Conservation (phyloP, 2,888 invertebrate genomes). For the Temnothorax unifasciatus region DNA sequence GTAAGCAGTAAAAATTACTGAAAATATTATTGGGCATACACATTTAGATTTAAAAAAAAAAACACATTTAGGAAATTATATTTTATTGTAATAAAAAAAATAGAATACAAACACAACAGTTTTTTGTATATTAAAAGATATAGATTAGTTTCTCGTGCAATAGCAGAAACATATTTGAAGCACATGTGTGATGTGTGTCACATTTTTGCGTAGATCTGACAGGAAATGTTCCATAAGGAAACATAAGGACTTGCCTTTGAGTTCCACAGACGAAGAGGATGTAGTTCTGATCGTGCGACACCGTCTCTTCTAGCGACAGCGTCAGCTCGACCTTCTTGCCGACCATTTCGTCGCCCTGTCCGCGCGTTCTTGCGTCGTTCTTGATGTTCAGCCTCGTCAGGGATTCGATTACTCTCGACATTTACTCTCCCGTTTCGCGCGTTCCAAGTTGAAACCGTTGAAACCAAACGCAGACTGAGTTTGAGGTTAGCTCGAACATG, state of each 20-base stretch:
- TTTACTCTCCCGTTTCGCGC: slow-evolving; percentile 52
- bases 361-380: slow-evolving; percentile 61
- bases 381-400: slow-evolving; percentile 78
- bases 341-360: slow-evolving; percentile 33
- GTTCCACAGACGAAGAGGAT: slow-evolving; percentile 88
- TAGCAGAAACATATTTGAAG: not conserved
- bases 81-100: not conserved
- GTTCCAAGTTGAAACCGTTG: not conserved
- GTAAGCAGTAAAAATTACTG: not conserved
- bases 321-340: slow-evolving; percentile 73
- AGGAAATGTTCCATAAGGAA: slow-evolving; percentile 63
- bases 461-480: not conserved
- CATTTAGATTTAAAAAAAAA: not conserved
- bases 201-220: slow-evolving; percentile 42
- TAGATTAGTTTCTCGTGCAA: not conserved
- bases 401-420: slow-evolving; percentile 80
- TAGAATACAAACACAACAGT: not conserved
- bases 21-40: not conserved
- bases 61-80: not conserved
- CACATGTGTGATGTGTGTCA: too few relatives aligned
- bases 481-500: not conserved
- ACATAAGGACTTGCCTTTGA: slow-evolving; percentile 85
- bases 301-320: slow-evolving; percentile 86
- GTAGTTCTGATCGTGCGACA: slow-evolving; percentile 88
- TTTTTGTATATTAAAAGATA: not conserved